Percentiles rank a stretch among this genome's conserved stretches.
phyloP scores from a whole-genome alignment of 2,797 vertebrate species.

The Phyllotis vaccarum region DNA sequence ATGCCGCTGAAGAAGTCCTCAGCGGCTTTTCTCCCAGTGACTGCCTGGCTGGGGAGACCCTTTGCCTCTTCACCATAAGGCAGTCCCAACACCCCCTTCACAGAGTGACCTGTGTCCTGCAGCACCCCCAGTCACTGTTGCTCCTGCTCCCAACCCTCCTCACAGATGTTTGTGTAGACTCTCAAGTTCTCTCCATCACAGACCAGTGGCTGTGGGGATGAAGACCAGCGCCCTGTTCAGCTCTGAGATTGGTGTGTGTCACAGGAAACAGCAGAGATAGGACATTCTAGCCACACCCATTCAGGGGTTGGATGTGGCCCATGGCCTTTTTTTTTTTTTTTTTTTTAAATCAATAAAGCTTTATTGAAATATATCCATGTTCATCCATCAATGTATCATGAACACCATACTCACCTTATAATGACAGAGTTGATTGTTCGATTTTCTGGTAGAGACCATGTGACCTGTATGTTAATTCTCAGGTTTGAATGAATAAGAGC shows the following conservation, averaged over 20 bases:
- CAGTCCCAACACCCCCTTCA: background rate
- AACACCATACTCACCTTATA: rapidly evolving
- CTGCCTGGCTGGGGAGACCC: background rate
- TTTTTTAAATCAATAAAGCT: background rate
- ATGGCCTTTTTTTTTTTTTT: background rate
- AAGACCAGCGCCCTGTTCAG: background rate
- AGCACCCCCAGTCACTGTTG: background rate
- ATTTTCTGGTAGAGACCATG: background rate
- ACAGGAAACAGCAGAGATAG: background rate
- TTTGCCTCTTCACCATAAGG: background rate
- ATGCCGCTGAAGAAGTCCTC: background rate
- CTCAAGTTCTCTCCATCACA: background rate
- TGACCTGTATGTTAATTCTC: background rate
- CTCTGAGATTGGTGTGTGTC: background rate
- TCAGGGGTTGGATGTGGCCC: background rate
- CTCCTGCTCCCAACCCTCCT: no score
- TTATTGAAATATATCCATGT: background rate
- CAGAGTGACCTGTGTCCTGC: background rate
- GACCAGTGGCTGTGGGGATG: background rate
- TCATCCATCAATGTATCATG: background rate
- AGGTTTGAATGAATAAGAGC: background rate
- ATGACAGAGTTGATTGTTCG: background rate
- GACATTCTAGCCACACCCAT: background rate
- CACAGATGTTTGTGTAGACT: background rate
- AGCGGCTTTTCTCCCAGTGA: background rate